phyloP scores from a whole-genome alignment of 1,140 invertebrate species.

The Caligus rogercresseyi region DNA sequence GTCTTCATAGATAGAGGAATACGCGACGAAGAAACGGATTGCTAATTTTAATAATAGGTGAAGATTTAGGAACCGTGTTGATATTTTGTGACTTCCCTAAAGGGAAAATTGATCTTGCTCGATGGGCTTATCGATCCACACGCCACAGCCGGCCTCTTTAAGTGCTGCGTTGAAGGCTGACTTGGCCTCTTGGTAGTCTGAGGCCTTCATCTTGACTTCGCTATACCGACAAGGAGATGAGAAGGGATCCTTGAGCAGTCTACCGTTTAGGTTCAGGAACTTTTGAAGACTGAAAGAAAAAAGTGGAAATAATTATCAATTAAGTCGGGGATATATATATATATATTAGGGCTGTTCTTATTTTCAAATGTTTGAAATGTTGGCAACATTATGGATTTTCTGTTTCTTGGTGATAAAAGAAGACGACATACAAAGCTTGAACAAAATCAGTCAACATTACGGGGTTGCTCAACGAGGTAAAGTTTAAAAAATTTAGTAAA shows the following conservation, averaged over 20 bases:
- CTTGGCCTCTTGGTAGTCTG: slow-evolving; percentile 47
- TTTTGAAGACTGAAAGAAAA: slow-evolving; percentile 7
- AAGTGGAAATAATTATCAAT: neutral
- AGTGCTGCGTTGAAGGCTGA: slow-evolving; percentile 53
- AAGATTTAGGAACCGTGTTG: slow-evolving; percentile 2
- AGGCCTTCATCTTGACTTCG: slow-evolving; percentile 10
- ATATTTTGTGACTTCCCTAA: slow-evolving; percentile 3
- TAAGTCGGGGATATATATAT: slow-evolving; percentile 3
- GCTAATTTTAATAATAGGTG: no score
- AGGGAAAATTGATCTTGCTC: slow-evolving; percentile 47
- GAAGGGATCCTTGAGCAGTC: neutral
- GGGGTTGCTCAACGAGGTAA: no score
- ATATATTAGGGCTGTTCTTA: no score
- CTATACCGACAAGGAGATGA: neutral
- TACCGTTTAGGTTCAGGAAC: neutral
- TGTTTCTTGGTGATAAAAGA: no score
- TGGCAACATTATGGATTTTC: no score
- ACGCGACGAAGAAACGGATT: no score
- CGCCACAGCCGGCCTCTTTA: slow-evolving; percentile 53
- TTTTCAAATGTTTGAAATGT: no score
- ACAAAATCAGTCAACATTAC: no score
- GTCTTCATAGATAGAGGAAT: no score
- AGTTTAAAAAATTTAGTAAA: no score
- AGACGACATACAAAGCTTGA: no score
- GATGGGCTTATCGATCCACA: slow-evolving; percentile 71